Evolutionary conservation across 2,113 vertebrate genomes (phyloP), one percentile per base, ranked within the genome.

Genomic region (Hyperopisus bebe): DNA sequence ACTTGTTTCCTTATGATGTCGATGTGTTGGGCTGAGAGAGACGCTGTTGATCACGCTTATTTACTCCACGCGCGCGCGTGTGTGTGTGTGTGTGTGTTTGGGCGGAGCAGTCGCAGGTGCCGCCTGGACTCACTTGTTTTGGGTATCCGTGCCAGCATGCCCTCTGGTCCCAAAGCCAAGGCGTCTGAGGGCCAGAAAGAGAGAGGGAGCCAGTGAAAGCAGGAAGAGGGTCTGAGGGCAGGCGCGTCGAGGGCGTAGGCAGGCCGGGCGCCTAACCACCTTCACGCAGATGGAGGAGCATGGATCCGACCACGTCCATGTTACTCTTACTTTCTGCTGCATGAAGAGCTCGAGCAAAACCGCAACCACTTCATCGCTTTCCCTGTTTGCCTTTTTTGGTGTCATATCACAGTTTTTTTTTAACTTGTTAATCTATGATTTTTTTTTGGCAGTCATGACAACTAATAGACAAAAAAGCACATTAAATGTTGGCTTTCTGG

Each of bases 101-200:
- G 53, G 62, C 8, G 27, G 9, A 1, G 27, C 10, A 3, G 31
- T 5, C 11, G 1, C 11, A 0, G 6, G 70, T 17, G 70, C 66
- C 3, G 6, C 2, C 48, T 39, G 24, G 90, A 87, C 97, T 95
- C 90, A 98, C 98, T 95, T 99, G 98, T 19, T 94, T 92, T 1
- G 97, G 97, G 55, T 97, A 98, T 88, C 93, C 96, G 35, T 93
- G 94, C 98, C 98, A 99, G 94, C 97, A 98, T 92, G 95, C 95
- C 0, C 88, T 92, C 0, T 95, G 94, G 82, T 96, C 95, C 98
- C 97, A 99, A 91, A 99, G 92, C 98, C 98, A 99, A 0, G 97
- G 93, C 53, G 96, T 97, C 98, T 99, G 94, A 1, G 94, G 62
- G 46, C 91, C 35, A 1, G 24, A 55, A 48, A 85, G 39, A 53